A percentile compares a stretch with the other conserved stretches of the same genome.
Evolutionary conservation across 2,797 vertebrate species (phyloP).

Genomic region (Danio tinwini): DNA sequence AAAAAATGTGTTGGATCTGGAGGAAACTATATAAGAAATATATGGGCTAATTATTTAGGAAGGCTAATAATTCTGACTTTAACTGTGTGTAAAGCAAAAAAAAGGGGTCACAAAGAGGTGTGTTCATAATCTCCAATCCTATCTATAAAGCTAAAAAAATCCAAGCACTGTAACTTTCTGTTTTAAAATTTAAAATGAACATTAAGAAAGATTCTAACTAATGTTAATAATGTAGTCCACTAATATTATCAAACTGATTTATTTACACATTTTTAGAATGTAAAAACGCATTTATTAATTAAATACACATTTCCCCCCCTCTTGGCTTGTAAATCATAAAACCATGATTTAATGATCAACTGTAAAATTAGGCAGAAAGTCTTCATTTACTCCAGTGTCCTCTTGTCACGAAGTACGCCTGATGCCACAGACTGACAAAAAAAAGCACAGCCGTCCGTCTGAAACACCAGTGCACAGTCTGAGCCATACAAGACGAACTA

Average conservation of each 20-base stretch:
- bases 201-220: background rate
- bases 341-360: slow-evolving; percentile 7
- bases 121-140: no score
- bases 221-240: background rate
- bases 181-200: background rate
- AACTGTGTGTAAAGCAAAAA: no score
- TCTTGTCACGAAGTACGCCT: slow-evolving; percentile 7
- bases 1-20: no score
- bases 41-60: no score
- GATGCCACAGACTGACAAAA: slow-evolving; percentile 38
- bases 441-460: slow-evolving; percentile 29
- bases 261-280: background rate
- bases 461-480: slow-evolving; percentile 28
- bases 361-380: background rate
- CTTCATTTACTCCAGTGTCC: slow-evolving; percentile 9
- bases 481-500: slow-evolving; percentile 41
- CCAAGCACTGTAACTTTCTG: no score
- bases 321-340: background rate
- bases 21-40: no score
- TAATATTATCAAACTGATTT: no score
- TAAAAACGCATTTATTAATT: background rate
- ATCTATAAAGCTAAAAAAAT: no score
- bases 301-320: no score
- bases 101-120: no score
- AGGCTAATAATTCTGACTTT: no score